Evolutionary conservation across 2,797 vertebrate genomes (phyloP), one percentile per base, ranked within the genome.

Genomic region (Lerista edwardsae): DNA sequence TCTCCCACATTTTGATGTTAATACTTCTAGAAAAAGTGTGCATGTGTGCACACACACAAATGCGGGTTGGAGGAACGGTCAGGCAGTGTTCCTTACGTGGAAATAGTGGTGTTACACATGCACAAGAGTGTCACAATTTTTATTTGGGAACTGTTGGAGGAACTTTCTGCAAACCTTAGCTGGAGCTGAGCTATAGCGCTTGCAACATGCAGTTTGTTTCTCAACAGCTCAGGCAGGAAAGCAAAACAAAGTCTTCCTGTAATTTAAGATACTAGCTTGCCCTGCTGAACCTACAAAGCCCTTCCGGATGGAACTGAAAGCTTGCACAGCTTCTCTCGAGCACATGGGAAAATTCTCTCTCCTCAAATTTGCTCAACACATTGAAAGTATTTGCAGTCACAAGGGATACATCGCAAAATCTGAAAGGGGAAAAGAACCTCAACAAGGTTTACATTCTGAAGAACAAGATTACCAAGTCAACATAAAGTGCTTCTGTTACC

Each of bases 271-370:
- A 79, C 51, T 73, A 79, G 25, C 31, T 44, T 62, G 76, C 19
- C 25, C 25, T 72, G 29, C 15, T 65, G 79, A 79, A 79, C 39
- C 44, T 62, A 61, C 62, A 67, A 83, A 78, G 44, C 29, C 9
- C 47, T 36, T 25, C 83, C 34, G 80, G 57, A 47, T 72, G 57
- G 57, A 72, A 84, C 4, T 79, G 76, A 73, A 79, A 55, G 31
- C 31, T 29, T 47, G 39, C 29, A 79, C 41, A 51, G 15, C 23
- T 31, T 51, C 23, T 73, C n/a, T 29, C 44, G 77, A 79, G 39
- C 64, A 69, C 59, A 64, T 73, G 57, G 76, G 68, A 79, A 84
- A 39, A 25, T 57, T 51, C 44, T 61, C 25, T 68, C 44, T 31
- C 34, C 59, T 64, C 59, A 59, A 21, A n/a, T 78, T 79, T 62